phyloP scores from a whole-genome alignment of 2,797 vertebrate species.

The Cryptoblepharus egeriae region DNA sequence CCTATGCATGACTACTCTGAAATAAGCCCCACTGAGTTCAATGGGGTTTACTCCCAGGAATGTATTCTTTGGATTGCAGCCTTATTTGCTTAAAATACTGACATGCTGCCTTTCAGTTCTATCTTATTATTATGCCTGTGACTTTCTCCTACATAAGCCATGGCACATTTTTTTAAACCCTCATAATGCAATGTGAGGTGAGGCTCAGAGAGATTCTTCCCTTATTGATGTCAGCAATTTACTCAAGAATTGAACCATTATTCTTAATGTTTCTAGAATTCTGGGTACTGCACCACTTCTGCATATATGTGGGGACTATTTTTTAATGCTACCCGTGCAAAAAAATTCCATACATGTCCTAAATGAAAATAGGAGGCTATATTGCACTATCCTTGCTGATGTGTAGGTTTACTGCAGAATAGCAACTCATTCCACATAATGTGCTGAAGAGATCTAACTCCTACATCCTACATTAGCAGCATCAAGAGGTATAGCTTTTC shows the following conservation, averaged over 20 bases:
- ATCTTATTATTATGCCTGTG: not conserved
- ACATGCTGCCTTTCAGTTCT: not conserved
- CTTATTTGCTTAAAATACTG: not conserved
- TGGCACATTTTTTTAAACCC: not conserved
- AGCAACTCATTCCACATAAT: not conserved
- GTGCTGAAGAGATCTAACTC: not conserved
- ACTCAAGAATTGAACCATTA: not conserved
- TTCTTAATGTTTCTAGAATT: not conserved
- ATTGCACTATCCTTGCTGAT: not conserved
- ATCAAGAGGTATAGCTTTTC: not conserved
- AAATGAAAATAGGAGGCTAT: not conserved
- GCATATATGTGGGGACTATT: not conserved
- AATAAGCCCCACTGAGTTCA: no score
- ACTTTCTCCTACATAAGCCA: not conserved
- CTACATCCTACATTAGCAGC: not conserved
- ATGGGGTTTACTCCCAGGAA: no score
- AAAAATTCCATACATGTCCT: not conserved
- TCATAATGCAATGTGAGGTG: not conserved
- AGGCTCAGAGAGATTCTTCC: not conserved
- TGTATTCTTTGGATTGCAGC: no score
- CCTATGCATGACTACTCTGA: no score
- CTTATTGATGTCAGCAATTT: not conserved
- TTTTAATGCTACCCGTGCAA: no score
- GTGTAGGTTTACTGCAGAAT: not conserved
- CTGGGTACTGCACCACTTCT: not conserved